These are phyloP conservation scores for Novumbra hubbsi DNA, from an alignment of 2,797 vertebrate species.

Conservation along the genomic window DNA sequence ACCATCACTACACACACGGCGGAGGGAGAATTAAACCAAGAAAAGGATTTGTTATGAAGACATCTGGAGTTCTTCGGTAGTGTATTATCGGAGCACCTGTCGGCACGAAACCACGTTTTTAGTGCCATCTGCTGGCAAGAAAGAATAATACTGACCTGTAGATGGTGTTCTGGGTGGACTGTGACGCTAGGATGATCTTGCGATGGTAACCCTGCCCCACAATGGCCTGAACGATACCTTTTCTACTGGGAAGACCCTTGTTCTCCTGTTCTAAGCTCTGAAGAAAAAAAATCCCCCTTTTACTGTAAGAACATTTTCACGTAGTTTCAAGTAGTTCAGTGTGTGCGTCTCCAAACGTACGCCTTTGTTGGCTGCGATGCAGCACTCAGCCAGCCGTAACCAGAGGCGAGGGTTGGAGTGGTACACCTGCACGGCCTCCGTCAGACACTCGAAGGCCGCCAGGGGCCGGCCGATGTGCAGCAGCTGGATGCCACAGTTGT, in stretches of 20 bases:
- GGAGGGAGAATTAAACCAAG: neutral
- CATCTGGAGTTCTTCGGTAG: neutral
- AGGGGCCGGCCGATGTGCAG: constrained; percentile 91
- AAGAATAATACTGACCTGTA: constrained; percentile 84
- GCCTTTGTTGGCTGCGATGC: constrained; percentile 95
- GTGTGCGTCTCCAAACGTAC: constrained; percentile 62
- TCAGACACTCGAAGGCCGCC: constrained; percentile 95
- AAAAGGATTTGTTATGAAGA: neutral
- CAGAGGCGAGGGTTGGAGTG: constrained; percentile 97
- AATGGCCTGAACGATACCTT: constrained; percentile 95
- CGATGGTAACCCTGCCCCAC: constrained; percentile 97
- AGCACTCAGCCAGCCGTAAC: constrained; percentile 95
- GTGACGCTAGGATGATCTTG: constrained; percentile 96
- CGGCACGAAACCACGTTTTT: neutral
- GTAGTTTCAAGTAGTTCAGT: neutral
- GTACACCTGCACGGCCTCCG: constrained; percentile 96
- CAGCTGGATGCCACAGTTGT: constrained; percentile 96
- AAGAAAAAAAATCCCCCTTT: constrained; percentile 15
- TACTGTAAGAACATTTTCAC: neutral
- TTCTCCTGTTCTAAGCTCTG: constrained; percentile 95
- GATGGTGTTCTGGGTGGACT: constrained; percentile 90
- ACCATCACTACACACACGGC: constrained; percentile 80
- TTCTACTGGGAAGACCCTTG: constrained; percentile 97
- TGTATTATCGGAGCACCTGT: neutral
- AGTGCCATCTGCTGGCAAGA: neutral